phyloP scores from a whole-genome alignment of 2,888 invertebrate genomes.

The Rhagonycha fulva region DNA sequence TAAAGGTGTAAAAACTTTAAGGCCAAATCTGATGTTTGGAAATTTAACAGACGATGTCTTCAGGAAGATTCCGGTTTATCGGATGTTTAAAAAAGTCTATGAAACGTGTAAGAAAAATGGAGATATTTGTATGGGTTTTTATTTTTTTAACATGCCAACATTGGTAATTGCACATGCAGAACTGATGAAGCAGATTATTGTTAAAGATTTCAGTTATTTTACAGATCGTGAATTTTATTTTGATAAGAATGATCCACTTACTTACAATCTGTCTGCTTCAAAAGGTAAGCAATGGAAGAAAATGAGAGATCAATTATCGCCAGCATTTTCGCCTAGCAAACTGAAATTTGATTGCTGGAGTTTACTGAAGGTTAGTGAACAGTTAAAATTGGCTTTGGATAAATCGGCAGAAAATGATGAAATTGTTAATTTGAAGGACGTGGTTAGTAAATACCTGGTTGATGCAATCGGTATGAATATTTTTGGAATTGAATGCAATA shows the following conservation, averaged over 20 bases:
- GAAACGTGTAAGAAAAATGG: neutral
- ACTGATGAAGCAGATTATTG: conserved; percentile 51
- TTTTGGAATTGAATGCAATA: conserved; percentile 52
- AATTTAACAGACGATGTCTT: neutral
- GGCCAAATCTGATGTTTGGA: neutral
- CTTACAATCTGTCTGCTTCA: conserved; percentile 48
- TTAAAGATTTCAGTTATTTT: conserved; percentile 55
- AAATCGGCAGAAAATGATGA: neutral
- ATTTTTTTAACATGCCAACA: neutral
- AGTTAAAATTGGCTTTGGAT: conserved; percentile 38
- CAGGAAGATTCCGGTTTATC: neutral
- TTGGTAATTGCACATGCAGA: conserved; percentile 44
- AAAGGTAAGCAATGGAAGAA: conserved; percentile 57
- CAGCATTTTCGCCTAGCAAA: conserved; percentile 59
- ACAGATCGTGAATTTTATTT: conserved; percentile 53
- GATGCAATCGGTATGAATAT: conserved; percentile 51
- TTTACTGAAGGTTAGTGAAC: conserved; percentile 48
- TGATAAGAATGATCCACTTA: conserved; percentile 51
- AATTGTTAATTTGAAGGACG: conserved; percentile 36
- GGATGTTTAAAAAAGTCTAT: neutral
- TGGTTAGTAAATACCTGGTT: conserved; percentile 46
- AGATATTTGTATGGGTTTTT: neutral
- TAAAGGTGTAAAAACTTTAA: neutral
- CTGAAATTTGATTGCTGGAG: conserved; percentile 56
- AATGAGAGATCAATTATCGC: conserved; percentile 56